Percentiles rank a stretch among this genome's conserved stretches.
phyloP scores from a whole-genome alignment of 2,113 vertebrate species.

The Gymnogyps californianus region DNA sequence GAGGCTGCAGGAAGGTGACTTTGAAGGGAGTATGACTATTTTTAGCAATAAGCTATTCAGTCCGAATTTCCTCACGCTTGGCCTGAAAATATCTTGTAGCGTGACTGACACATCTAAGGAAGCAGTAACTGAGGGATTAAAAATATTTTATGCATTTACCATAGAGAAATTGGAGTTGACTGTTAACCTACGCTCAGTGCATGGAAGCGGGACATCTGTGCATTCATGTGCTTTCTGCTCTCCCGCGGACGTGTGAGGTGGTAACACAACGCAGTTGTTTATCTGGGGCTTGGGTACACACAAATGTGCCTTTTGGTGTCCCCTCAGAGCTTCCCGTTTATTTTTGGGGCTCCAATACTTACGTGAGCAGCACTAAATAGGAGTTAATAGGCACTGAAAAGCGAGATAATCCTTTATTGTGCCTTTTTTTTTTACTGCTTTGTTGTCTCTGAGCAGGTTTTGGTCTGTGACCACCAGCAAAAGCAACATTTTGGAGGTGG shows the following conservation, averaged over 20 bases:
- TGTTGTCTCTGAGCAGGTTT: background rate
- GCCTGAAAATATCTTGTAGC: background rate
- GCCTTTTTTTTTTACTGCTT: no score
- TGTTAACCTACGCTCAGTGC: background rate
- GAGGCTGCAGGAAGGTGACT: background rate
- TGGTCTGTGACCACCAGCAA: background rate
- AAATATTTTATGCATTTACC: background rate
- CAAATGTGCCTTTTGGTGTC: background rate
- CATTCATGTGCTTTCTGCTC: background rate
- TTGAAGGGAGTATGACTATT: background rate
- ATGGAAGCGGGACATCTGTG: background rate
- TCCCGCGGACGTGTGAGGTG: rapidly evolving
- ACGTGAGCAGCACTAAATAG: background rate
- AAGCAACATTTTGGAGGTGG: background rate
- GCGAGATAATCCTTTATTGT: background rate
- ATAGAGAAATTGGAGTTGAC: background rate
- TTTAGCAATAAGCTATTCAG: background rate
- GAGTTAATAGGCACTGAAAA: background rate
- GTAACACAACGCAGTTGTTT: background rate
- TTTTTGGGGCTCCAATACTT: background rate
- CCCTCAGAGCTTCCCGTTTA: background rate
- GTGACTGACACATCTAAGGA: background rate
- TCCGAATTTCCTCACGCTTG: background rate
- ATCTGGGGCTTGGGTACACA: background rate
- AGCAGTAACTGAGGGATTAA: background rate